Percentiles rank a stretch among this genome's conserved stretches.
phyloP scores from a whole-genome alignment of 2,797 vertebrate genomes.

The Channa striata region DNA sequence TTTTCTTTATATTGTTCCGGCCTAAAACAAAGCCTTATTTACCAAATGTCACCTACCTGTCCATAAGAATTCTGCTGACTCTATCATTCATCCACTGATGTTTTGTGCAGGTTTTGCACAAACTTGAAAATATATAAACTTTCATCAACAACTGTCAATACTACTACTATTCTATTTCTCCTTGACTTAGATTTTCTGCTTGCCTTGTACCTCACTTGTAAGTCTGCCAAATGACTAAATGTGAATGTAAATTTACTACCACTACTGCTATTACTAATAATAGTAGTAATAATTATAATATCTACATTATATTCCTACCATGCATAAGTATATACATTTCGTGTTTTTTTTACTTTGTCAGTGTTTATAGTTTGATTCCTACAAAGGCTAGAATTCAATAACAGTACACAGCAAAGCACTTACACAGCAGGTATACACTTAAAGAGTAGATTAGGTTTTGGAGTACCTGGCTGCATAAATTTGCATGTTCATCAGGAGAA shows the following conservation, averaged over 20 bases:
- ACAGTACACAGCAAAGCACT: slow-evolving; percentile 27
- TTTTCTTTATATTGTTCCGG: not conserved
- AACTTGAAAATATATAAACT: no score
- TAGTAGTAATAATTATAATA: no score
- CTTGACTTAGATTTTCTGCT: no score
- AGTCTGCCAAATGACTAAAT: no score
- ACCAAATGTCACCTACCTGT: slow-evolving; percentile 2
- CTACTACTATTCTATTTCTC: no score
- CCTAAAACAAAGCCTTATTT: not conserved
- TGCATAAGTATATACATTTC: not conserved
- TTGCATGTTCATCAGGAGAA: slow-evolving; percentile 55
- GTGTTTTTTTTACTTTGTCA: not conserved
- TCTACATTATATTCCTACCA: not conserved
- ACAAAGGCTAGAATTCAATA: slow-evolving; percentile 46
- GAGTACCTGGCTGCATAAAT: slow-evolving; percentile 60
- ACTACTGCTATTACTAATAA: no score
- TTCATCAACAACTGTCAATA: no score
- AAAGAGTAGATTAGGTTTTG: slow-evolving; percentile 62
- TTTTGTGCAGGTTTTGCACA: not conserved
- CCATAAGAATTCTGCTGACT: not conserved
- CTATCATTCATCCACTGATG: not conserved
- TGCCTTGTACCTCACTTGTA: no score
- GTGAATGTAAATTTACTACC: no score
- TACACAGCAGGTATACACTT: slow-evolving; percentile 49
- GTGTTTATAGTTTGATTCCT: slow-evolving; percentile 5